Base-by-base conservation (phyloP, 2,113 vertebrate species). In the Condylura cristata region DNA sequence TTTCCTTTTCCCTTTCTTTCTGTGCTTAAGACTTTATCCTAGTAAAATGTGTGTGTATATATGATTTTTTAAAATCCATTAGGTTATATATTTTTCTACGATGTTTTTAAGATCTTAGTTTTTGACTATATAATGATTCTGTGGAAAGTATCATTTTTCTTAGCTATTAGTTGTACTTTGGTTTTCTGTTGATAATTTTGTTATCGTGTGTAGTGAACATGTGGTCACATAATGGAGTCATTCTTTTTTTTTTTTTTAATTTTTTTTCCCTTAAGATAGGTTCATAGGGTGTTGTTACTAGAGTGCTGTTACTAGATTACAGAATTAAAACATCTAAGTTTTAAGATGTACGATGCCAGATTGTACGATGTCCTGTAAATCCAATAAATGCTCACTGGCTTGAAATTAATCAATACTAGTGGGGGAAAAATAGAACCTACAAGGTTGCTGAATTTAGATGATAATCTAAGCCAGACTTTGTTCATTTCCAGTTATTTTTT, bases 281-380 rank as follows among this genome's bases (percentile, higher is more conserved):
- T 61, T 68, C 12, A 44, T 34, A 24, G 6, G n/a, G n/a, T n/a
- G n/a, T n/a, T n/a, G n/a, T n/a, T n/a, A n/a, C n/a, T n/a, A 65
- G 26, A 41, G 28, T 85, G 44, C 20, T 61, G 22, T 85, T 78
- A 84, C 71, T 78, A 8, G 63, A 71, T 79, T 60, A 58, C 66
- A 76, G 28, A 17, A 39, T 66, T 18, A 30, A 94, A 26, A 26
- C 32, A 58, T 93, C 83, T 84, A 90, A 89, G 41, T n/a, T 89
- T 70, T 53, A 9, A 68, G 46, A 53, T 60, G 14, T 14, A 20
- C 61, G 51, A 41, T 79, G 71, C 44, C 80, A 85, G 34, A 37
- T 39, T 89, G 68, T 63, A 72, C 65, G 53, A 0, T 66, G 46
- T 83, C 5, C 82, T 89, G 37, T 44, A 90, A 37, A n/a, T 41